phyloP scores from a whole-genome alignment of 2,797 vertebrate genomes.

The Gymnothorax reevesii region DNA sequence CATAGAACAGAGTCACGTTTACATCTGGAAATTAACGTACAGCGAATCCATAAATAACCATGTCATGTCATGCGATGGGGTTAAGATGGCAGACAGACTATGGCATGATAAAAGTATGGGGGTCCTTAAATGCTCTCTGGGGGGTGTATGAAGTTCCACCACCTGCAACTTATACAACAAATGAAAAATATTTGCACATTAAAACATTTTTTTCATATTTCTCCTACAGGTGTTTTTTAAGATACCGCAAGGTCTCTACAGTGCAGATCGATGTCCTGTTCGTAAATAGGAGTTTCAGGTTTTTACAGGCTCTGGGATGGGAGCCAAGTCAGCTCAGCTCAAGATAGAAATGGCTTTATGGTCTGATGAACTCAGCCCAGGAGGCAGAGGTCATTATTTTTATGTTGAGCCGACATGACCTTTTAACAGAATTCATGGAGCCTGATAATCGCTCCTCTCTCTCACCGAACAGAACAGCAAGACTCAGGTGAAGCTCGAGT shows the following conservation, averaged over 20 bases:
- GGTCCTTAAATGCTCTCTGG: background rate
- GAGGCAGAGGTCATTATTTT: background rate
- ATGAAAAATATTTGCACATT: no score
- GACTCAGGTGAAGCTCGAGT: constrained; percentile 38
- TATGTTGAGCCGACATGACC: background rate
- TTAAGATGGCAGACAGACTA: background rate
- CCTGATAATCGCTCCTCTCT: constrained; percentile 39
- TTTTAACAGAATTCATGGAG: background rate
- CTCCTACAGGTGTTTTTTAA: background rate
- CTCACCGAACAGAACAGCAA: constrained; percentile 30
- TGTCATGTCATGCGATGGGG: background rate
- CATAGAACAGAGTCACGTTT: background rate
- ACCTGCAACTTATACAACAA: no score
- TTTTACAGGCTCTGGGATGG: background rate
- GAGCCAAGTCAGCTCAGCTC: background rate
- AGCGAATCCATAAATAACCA: background rate
- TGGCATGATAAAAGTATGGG: background rate
- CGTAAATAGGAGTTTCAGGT: background rate
- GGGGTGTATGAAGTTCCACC: no score
- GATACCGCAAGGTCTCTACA: background rate
- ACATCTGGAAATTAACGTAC: background rate
- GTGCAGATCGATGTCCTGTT: background rate
- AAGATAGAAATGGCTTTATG: background rate
- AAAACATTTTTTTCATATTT: background rate
- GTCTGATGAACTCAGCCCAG: background rate